A percentile compares a stretch with the other conserved stretches of the same genome.
Evolutionary conservation across 2,797 vertebrate genomes (phyloP).

Genomic region (Enteromius argenteus): DNA sequence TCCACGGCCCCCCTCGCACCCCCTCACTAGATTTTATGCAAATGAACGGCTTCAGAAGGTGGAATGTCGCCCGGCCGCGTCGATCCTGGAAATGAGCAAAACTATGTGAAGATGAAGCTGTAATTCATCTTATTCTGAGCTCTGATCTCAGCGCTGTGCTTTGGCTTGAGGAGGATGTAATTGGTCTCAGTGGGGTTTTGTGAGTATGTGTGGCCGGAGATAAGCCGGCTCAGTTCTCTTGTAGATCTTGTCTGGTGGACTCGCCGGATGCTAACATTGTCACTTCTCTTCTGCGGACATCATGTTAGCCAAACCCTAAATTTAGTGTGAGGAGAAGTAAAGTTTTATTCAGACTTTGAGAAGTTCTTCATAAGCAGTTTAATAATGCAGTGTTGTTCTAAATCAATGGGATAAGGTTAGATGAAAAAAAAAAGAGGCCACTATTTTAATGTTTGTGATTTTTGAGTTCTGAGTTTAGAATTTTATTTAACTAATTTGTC

Average conservation of each 20-base stretch:
- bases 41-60: neutral
- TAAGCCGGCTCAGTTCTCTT: constrained; percentile 24
- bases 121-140: constrained; percentile 48
- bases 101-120: constrained; percentile 19
- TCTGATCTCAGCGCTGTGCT: constrained; percentile 24
- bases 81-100: constrained; percentile 31
- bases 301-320: neutral
- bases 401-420: neutral
- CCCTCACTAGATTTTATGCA: neutral
- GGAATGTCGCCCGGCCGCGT: neutral
- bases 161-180: constrained; percentile 48
- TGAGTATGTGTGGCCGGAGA: constrained; percentile 8
- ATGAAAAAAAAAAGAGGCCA: neutral
- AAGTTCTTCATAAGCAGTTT: neutral
- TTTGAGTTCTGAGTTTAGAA: neutral
- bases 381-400: neutral
- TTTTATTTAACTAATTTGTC: neutral
- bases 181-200: constrained; percentile 54
- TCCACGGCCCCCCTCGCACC: neutral
- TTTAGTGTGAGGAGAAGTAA: neutral
- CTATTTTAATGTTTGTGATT: neutral
- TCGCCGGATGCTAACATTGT: neutral
- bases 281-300: neutral
- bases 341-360: neutral
- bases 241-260: neutral